Percentiles rank a stretch among this genome's conserved stretches.
Evolutionary conservation across 2,797 vertebrate species (phyloP).

Genomic region (Morelia viridis): DNA sequence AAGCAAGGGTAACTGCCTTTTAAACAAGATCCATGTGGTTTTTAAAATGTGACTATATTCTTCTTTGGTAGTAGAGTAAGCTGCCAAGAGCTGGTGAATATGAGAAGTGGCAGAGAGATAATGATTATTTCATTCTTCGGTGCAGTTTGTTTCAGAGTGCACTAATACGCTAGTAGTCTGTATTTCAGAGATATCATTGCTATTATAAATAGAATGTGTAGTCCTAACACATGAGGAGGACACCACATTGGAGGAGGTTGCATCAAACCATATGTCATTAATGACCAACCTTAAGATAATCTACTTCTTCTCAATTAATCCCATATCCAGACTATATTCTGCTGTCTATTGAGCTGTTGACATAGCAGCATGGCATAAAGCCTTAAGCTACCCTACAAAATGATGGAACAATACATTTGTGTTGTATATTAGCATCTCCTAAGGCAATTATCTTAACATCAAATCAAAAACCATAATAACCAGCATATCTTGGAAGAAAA

Average conservation of each 20-base stretch:
- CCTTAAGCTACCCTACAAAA: neutral
- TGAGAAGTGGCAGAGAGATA: constrained; percentile 2
- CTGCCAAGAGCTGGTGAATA: neutral
- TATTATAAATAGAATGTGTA: neutral
- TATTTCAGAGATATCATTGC: constrained; percentile 22
- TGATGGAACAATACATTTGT: neutral
- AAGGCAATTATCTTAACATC: neutral
- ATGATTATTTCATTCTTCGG: constrained; percentile 9
- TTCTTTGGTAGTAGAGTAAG: neutral
- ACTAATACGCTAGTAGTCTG: constrained; percentile 6
- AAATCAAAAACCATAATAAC: neutral
- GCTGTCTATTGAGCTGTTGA: neutral
- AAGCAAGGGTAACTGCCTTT: constrained; percentile 1
- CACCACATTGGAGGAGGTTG: neutral
- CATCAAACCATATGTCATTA: neutral
- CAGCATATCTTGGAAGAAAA: neutral
- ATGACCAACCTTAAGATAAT: neutral
- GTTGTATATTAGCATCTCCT: neutral
- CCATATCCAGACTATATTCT: neutral
- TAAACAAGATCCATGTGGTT: constrained; percentile 20
- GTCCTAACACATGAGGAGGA: neutral
- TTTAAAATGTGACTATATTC: constrained; percentile 31
- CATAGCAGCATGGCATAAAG: neutral
- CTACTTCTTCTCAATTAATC: neutral
- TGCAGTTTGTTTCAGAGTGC: neutral